Evolutionary conservation across 2,797 vertebrate species (phyloP), one percentile per base, ranked within the genome.

Genomic region (Onychomys arenicola): DNA sequence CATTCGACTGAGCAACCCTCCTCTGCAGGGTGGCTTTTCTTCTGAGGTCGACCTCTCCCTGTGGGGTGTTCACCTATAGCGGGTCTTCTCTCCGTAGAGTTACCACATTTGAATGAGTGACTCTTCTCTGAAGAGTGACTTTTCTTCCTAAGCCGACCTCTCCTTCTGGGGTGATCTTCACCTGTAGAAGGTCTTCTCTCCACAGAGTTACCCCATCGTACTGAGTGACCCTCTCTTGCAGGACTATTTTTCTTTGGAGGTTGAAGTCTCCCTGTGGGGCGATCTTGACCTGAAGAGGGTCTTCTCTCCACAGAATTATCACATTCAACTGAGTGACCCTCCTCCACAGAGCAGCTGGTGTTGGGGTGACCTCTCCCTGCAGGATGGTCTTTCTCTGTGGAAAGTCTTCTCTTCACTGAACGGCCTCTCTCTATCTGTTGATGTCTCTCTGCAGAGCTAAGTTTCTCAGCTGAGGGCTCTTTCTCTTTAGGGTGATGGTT

Each of bases 331-430:
- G 34, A 59, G 12, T 0, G 12, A 37, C 21, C 11, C 21, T 59
- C 13, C n/a, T 37, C 21, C 37, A 23, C 23, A 14, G 52, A 14
- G 52, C 52, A 52, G 52, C 52, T 52, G 52, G 52, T 52, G 52
- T 52, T 52, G 52, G 3, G 12, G 11, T 1, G 6, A 59, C 12
- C 21, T 37, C 34, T 27, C 3, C 2, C 6, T 27, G 3, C 6
- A 57, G 55, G 12, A 3, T 12, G 6, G 25, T 7, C 34, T 57
- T 82, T 7, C 14, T 40, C 25, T 29, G 4, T 14, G 25, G 57
- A 61, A 4, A 29, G 25, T 61, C 25, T 4, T 43, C 14, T 77
- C 14, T 77, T 49, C 4, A 32, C 29, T 5, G 14, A 77, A 77
- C 1, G 14, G 14, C 8, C 29, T 49, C 75, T 49, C 6, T 40